Percentiles rank a stretch among this genome's conserved stretches.
phyloP scores from a whole-genome alignment of 2,113 vertebrate species.

The Piliocolobus tephrosceles region DNA sequence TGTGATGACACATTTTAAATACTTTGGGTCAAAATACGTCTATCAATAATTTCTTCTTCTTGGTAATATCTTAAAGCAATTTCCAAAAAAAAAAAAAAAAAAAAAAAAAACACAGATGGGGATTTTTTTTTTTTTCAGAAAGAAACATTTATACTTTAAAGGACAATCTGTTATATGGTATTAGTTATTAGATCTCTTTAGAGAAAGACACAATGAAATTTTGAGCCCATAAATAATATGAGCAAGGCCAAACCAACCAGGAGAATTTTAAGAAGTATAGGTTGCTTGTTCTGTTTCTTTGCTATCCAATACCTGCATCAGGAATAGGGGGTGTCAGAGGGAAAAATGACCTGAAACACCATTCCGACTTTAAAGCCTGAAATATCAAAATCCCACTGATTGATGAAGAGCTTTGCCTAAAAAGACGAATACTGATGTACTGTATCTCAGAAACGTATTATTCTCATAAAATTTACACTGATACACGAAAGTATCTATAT shows the following conservation, averaged over 20 bases:
- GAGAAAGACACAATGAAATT: constrained; percentile 27
- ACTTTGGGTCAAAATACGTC: constrained; percentile 58
- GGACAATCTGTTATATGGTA: constrained; percentile 63
- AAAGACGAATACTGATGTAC: background rate
- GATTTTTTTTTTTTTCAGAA: constrained; percentile 37
- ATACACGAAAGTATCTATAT: background rate
- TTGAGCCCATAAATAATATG: constrained; percentile 18
- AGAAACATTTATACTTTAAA: constrained; percentile 58
- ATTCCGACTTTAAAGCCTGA: background rate
- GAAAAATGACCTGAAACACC: background rate
- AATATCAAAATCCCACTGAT: background rate
- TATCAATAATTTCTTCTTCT: constrained; percentile 47
- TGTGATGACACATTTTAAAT: constrained; percentile 30
- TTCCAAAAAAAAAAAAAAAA: constrained; percentile 49
- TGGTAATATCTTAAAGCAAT: constrained; percentile 49
- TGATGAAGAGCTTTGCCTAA: background rate
- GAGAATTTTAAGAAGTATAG: background rate
- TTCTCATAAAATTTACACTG: background rate
- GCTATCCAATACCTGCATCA: background rate
- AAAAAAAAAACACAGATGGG: constrained; percentile 63
- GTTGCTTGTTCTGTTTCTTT: background rate
- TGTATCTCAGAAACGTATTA: background rate
- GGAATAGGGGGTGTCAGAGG: accelerated
- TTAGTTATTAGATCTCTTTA: constrained; percentile 59
- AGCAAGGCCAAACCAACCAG: background rate